Conservation (phyloP, 2,888 invertebrate species). For the Julus scandinavius region DNA sequence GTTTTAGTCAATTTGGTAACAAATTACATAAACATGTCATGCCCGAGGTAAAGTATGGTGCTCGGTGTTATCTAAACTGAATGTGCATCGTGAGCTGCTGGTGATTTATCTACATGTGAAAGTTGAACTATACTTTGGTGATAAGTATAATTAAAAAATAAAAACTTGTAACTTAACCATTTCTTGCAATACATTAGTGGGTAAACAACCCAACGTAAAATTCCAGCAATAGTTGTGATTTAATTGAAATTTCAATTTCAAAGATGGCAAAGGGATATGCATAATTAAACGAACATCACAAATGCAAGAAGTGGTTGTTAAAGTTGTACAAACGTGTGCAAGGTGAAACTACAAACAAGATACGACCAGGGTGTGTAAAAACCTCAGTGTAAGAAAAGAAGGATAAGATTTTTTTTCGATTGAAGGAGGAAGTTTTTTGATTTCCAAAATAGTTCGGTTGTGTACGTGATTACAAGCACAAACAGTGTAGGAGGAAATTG, state of each 20-base stretch:
- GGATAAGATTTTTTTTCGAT: not conserved
- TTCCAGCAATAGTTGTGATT: not conserved
- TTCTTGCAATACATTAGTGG: not conserved
- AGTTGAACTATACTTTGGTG: too few species aligned
- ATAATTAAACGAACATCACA: not conserved
- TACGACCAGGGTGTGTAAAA: not conserved
- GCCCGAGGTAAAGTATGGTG: not conserved
- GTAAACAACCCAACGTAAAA: not conserved
- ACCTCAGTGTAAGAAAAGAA: not conserved
- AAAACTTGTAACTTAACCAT: not conserved
- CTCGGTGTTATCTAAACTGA: not conserved
- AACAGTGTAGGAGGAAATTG: conserved; percentile 45
- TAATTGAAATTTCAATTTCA: not conserved
- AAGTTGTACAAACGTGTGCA: not conserved
- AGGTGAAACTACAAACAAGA: conserved; percentile 1
- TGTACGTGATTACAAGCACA: conserved; percentile 37
- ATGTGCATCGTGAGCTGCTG: not conserved
- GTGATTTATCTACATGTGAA: not conserved
- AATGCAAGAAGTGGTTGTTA: conserved; percentile 26
- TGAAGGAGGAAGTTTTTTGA: not conserved
- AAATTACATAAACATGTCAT: not conserved
- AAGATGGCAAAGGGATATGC: not conserved
- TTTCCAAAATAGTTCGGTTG: not conserved
- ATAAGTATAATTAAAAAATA: not conserved
- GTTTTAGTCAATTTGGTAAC: not conserved